phyloP scores from a whole-genome alignment of 2,797 vertebrate species.

The Dendrocincla tyrannina region DNA sequence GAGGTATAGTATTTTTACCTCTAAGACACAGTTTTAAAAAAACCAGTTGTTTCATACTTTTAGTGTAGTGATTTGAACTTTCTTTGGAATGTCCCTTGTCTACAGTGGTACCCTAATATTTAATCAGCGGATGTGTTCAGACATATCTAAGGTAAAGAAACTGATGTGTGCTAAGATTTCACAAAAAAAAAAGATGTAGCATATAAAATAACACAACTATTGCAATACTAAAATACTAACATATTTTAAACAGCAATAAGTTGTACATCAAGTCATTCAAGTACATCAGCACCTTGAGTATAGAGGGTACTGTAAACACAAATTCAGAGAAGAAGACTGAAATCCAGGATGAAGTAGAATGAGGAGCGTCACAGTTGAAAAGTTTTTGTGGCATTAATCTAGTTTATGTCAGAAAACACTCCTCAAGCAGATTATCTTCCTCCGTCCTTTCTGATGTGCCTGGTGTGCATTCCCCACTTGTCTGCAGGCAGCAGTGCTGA shows the following conservation, averaged over 20 bases:
- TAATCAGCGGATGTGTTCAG: background rate
- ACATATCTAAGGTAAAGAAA: background rate
- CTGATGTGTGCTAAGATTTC: background rate
- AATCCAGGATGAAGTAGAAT: background rate
- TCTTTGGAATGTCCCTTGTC: background rate
- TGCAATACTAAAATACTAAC: background rate
- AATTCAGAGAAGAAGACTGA: background rate
- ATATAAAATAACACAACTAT: background rate
- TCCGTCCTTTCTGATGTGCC: background rate
- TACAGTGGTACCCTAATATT: background rate
- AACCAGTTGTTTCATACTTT: background rate
- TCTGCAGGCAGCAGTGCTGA: background rate
- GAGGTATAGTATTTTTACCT: background rate
- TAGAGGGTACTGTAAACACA: background rate
- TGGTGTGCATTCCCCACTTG: background rate
- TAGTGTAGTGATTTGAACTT: background rate
- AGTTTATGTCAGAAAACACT: background rate
- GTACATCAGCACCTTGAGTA: background rate
- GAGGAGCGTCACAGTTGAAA: background rate
- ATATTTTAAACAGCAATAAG: background rate
- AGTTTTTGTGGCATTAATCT: background rate
- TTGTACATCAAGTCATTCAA: background rate
- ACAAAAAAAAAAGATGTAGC: background rate
- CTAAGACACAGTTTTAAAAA: background rate
- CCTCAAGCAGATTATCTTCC: background rate